A percentile compares a stretch with the other conserved stretches of the same genome.
Evolutionary conservation across 2,113 vertebrate genomes (phyloP).

Genomic region (Pyxicephalus adspersus): DNA sequence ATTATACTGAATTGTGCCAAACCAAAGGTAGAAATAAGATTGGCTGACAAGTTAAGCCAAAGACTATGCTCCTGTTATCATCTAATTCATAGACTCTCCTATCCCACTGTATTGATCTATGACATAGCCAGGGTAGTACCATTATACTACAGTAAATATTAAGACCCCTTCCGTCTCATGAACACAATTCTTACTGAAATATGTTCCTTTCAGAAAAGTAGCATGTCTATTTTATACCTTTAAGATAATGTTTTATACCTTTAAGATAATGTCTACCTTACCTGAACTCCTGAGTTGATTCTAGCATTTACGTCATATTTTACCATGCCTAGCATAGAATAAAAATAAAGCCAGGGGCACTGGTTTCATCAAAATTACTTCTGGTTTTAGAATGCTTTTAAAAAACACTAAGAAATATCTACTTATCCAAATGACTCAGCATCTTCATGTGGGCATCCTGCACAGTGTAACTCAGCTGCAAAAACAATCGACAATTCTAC

Average conservation of each 20-base stretch:
- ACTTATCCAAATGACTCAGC: conserved; percentile 40
- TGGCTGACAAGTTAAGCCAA: too few species aligned
- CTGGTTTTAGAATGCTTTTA: background rate
- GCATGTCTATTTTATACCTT: background rate
- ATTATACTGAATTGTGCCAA: too few species aligned
- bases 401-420: conserved; percentile 33
- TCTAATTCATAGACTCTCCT: too few species aligned
- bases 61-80: too few species aligned
- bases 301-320: conserved; percentile 9
- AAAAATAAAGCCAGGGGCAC: conserved; percentile 22
- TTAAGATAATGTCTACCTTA: background rate
- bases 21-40: too few species aligned
- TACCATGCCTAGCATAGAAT: conserved; percentile 1
- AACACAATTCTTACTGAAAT: too few species aligned
- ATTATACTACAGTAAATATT: too few species aligned
- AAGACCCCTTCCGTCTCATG: too few species aligned
- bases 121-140: too few species aligned
- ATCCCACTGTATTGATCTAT: too few species aligned
- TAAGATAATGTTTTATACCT: too few species aligned
- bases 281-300: background rate
- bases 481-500: conserved; percentile 49
- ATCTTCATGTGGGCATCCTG: conserved; percentile 43
- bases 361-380: background rate
- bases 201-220: background rate
- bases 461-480: conserved; percentile 43